Evolutionary conservation across 2,113 vertebrate genomes (phyloP).

Genomic region (Boleophthalmus pectinirostris): DNA sequence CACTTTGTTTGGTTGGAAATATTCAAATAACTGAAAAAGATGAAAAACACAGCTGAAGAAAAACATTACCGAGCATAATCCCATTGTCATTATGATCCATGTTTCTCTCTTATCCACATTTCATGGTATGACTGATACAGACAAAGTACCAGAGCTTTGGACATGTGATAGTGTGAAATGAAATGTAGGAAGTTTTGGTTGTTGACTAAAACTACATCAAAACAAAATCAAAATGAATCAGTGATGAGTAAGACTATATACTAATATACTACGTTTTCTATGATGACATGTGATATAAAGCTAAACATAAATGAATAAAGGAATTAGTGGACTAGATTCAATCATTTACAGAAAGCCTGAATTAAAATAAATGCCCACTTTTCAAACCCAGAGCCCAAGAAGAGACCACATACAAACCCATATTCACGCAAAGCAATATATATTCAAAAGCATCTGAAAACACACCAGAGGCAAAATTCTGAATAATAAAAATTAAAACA

Average conservation of each 20-base stretch:
- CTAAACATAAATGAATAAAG: no score
- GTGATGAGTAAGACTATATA: no score
- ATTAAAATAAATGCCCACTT: no score
- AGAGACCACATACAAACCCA: not conserved
- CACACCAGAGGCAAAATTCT: not conserved
- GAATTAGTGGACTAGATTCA: no score
- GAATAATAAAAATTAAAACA: not conserved
- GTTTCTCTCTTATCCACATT: not conserved
- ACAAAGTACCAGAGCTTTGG: not conserved
- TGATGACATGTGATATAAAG: no score
- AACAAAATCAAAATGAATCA: no score
- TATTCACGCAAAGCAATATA: not conserved
- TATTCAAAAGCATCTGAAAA: not conserved
- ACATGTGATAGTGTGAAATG: not conserved
- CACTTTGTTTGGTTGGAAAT: not conserved
- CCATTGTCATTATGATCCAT: not conserved
- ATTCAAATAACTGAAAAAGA: not conserved
- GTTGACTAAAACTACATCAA: no score
- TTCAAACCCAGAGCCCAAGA: no score
- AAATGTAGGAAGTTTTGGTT: not conserved
- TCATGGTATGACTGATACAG: not conserved
- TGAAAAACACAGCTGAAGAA: not conserved
- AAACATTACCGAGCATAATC: not conserved
- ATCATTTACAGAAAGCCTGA: no score
- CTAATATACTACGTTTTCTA: no score